phyloP scores from a whole-genome alignment of 2,113 vertebrate species.

The Callorhinus ursinus region DNA sequence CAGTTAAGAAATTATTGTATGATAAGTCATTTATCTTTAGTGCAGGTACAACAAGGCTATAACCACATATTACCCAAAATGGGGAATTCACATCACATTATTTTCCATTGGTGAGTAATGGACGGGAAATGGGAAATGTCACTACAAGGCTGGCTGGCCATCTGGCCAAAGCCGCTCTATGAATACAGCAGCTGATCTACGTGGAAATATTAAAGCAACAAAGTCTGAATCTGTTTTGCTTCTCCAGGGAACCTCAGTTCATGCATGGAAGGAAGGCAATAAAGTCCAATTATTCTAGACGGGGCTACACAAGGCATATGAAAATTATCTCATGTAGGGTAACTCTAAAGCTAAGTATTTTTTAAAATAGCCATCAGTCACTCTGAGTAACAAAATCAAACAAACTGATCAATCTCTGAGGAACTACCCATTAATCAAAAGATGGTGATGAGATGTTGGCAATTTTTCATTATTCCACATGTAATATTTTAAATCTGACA shows the following conservation, averaged over 20 bases:
- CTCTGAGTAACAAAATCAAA: constrained; percentile 84
- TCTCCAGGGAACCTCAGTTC: constrained; percentile 83
- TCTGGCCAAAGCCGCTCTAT: constrained; percentile 79
- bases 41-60: constrained; percentile 58
- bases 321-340: constrained; percentile 84
- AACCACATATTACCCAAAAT: constrained; percentile 28
- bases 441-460: constrained; percentile 78
- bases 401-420: constrained; percentile 82
- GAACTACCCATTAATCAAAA: constrained; percentile 87
- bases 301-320: constrained; percentile 78
- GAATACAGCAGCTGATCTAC: constrained; percentile 78
- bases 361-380: constrained; percentile 85
- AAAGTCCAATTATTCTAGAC: constrained; percentile 86
- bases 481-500: constrained; percentile 83
- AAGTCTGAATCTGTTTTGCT: constrained; percentile 73
- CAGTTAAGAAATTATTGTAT: background rate
- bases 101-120: constrained; percentile 79
- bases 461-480: constrained; percentile 83
- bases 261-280: constrained; percentile 85
- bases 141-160: constrained; percentile 77
- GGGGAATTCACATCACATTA: constrained; percentile 42
- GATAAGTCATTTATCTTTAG: constrained; percentile 56
- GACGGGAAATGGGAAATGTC: constrained; percentile 81
- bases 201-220: constrained; percentile 81
- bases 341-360: constrained; percentile 76